phyloP scores from a whole-genome alignment of 1,140 invertebrate species.

The Bombus breviceps region DNA sequence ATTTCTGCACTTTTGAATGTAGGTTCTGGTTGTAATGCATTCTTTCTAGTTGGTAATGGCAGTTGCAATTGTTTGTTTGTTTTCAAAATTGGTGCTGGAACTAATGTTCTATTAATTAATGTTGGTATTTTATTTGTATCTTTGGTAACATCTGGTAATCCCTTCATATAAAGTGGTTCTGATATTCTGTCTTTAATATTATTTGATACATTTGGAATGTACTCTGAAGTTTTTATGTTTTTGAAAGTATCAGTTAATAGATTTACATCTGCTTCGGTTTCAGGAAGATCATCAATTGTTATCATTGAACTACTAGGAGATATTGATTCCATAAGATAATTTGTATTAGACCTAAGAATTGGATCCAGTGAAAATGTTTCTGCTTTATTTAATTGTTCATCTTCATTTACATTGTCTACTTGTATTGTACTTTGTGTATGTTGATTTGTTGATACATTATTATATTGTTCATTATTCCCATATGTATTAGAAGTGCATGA shows the following conservation, averaged over 20 bases:
- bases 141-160: slow-evolving; percentile 66
- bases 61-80: slow-evolving; percentile 71
- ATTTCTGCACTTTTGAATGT: slow-evolving; percentile 73
- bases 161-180: slow-evolving; percentile 70
- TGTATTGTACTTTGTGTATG: neutral
- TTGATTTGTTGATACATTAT: neutral
- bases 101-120: slow-evolving; percentile 67
- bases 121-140: slow-evolving; percentile 74
- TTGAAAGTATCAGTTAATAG: slow-evolving; percentile 42
- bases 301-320: slow-evolving; percentile 45
- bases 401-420: neutral
- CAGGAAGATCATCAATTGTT: slow-evolving; percentile 64
- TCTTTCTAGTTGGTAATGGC: slow-evolving; percentile 43
- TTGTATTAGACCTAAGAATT: slow-evolving; percentile 1
- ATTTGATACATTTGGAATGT: slow-evolving; percentile 37
- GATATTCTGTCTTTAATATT: neutral
- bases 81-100: slow-evolving; percentile 68
- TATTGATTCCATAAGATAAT: slow-evolving; percentile 6
- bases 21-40: slow-evolving; percentile 47
- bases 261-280: slow-evolving; percentile 71
- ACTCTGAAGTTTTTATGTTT: slow-evolving; percentile 51
- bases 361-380: neutral
- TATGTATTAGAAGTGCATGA: neutral
- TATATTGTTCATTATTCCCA: slow-evolving; percentile 20
- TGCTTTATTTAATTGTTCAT: slow-evolving; percentile 16